Conservation (phyloP, 23 tunicate species). For the Corella eumyota region DNA sequence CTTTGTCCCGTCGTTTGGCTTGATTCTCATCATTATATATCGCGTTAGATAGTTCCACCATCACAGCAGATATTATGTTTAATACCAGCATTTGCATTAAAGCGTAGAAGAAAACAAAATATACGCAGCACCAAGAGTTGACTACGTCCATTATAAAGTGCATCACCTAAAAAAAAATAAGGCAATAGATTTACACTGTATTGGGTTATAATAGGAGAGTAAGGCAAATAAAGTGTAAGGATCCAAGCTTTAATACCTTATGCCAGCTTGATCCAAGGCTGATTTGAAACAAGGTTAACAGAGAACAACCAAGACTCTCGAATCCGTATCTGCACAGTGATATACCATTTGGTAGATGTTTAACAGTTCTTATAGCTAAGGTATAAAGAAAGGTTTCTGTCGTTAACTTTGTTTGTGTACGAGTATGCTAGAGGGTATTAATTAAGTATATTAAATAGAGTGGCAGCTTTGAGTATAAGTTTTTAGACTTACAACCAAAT, state of each 20-base stretch:
- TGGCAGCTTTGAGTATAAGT: too few species aligned
- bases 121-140: slow-evolving; percentile 41
- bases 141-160: slow-evolving; percentile 65
- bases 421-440: too few species aligned
- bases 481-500: slow-evolving; percentile 81
- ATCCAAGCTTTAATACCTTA: slow-evolving; percentile 28
- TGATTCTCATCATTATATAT: slow-evolving; percentile 54
- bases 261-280: slow-evolving; percentile 96
- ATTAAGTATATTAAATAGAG: too few species aligned
- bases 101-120: slow-evolving; percentile 76
- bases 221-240: background rate
- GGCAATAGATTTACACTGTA: background rate
- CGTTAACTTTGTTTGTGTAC: too few species aligned
- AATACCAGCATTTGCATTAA: slow-evolving; percentile 84
- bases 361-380: slow-evolving; percentile 2
- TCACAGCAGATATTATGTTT: slow-evolving; percentile 75
- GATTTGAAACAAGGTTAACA: slow-evolving; percentile 76
- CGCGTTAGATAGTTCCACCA: slow-evolving; percentile 77
- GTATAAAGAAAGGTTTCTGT: too few species aligned
- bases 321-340: slow-evolving; percentile 69
- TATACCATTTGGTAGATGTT: slow-evolving; percentile 35
- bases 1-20: slow-evolving; percentile 58
- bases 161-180: slow-evolving; percentile 50
- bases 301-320: slow-evolving; percentile 64
- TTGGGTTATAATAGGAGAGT: background rate